These are phyloP conservation scores for Nothoprocta pentlandii DNA, from an alignment of 2,113 vertebrate genomes.

Conservation along the genomic window DNA sequence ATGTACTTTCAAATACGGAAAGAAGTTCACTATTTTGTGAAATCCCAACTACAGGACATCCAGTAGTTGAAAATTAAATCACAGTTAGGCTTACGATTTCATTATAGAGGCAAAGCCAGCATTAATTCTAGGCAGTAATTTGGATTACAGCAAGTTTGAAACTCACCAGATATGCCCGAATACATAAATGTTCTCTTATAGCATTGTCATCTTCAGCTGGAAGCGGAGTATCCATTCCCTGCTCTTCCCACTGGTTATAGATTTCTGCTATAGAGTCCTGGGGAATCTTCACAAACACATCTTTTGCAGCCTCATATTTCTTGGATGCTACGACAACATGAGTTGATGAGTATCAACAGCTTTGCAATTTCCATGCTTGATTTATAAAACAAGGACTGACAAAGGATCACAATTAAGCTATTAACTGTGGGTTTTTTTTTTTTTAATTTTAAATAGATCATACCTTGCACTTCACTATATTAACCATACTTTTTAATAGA, in stretches of 20 bases:
- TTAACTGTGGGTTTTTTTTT: neutral
- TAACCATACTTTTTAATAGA: neutral
- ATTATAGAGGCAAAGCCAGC: neutral
- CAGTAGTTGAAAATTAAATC: neutral
- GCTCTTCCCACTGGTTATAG: slow-evolving; percentile 90
- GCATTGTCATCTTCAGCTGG: slow-evolving; percentile 94
- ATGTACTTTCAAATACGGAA: neutral
- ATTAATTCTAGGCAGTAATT: neutral
- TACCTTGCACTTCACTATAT: neutral
- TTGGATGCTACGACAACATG: slow-evolving; percentile 84
- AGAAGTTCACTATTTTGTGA: neutral
- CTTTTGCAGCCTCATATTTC: slow-evolving; percentile 95
- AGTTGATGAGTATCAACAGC: slow-evolving; percentile 2
- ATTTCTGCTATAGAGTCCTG: slow-evolving; percentile 95
- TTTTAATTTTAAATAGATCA: neutral
- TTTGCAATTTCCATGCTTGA: neutral
- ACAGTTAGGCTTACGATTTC: neutral
- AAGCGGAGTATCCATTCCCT: slow-evolving; percentile 85
- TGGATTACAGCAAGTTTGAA: neutral
- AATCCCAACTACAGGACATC: neutral
- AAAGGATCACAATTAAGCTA: neutral
- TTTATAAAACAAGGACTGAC: neutral
- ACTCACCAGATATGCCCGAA: slow-evolving; percentile 94
- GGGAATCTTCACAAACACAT: slow-evolving; percentile 94
- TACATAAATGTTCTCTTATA: slow-evolving; percentile 94